Conservation (phyloP, 1,140 invertebrate genomes). For the Lanistes nyassanus region DNA sequence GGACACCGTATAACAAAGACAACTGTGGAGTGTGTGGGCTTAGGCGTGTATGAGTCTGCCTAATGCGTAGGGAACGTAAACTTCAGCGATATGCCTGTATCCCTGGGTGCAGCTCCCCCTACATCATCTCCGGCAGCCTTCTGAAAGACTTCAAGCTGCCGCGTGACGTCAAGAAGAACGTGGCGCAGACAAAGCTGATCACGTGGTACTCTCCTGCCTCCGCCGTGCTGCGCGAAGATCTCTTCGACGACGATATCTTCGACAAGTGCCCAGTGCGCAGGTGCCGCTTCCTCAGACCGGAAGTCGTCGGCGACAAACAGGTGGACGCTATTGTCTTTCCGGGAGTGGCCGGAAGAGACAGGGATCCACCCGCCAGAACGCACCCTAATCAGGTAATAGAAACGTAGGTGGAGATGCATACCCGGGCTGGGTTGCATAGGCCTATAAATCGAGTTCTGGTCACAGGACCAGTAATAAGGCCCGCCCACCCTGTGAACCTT, state of each 20-base stretch:
- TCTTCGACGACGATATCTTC: slow-evolving; percentile 22
- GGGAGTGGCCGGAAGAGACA: slow-evolving; percentile 4
- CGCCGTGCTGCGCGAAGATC: slow-evolving; percentile 15
- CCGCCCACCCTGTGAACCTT: too few species aligned
- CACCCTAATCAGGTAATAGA: slow-evolving; percentile 16
- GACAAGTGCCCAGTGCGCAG: slow-evolving; percentile 7
- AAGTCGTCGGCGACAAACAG: slow-evolving; percentile 6
- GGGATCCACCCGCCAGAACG: not conserved
- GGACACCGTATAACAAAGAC: too few species aligned
- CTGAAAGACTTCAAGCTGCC: slow-evolving; percentile 2
- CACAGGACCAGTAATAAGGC: too few species aligned
- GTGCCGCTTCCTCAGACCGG: slow-evolving; percentile 10
- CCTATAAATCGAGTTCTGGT: too few species aligned
- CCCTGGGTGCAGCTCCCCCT: slow-evolving; percentile 14
- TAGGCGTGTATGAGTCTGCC: too few species aligned
- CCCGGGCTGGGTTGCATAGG: too few species aligned
- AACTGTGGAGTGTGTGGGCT: too few species aligned
- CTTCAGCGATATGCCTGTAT: too few species aligned
- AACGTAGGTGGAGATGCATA: too few species aligned
- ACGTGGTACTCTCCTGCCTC: slow-evolving; percentile 22
- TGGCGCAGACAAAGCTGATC: slow-evolving; percentile 18
- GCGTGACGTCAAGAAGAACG: slow-evolving; percentile 12
- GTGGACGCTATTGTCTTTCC: slow-evolving; percentile 21
- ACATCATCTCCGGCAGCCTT: not conserved
- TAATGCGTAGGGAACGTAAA: too few species aligned